Base-by-base conservation (phyloP, 2,888 invertebrate genomes). In the Ormyrus nitidulus region DNA sequence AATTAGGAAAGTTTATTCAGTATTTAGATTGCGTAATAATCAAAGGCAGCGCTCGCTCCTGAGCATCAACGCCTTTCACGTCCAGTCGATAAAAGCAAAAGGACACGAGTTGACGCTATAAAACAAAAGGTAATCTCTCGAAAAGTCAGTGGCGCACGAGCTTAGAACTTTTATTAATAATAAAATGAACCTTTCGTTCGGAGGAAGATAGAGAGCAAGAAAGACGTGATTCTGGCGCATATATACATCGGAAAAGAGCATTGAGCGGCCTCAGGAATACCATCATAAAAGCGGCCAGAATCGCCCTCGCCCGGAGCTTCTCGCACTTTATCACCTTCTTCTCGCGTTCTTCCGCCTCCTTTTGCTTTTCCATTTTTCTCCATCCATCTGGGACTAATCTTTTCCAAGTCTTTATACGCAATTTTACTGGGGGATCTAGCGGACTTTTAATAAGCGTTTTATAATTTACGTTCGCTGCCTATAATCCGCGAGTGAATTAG, bases 251-350 rank as follows among this genome's bases (percentile, higher is more conserved):
- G 54, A 11, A 44, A 9, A n/a, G 69, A 62, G 19, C 13, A 9
- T 34, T 34, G 70, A 53, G 58, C 49, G 34, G 34, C 62, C 44
- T 51, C 54, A 49, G 56, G 64, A 72, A 77, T 80, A 80, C 77
- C 71, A 77, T 80, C 3, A 68, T 75, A 80, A 80, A 79, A 80
- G 76, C 61, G 44, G 13, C 46, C 61, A 70, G 71, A 79, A 71
- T 76, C 61, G 66, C 66, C 76, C 56, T 62, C 71, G 65, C 62
- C 65, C 68, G 54, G 46, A 51, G 53, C 53, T 49, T 59, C 66
- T 34, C 49, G 48, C 70, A 79, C 75, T 77, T 77, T 77, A 77
- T 80, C 77, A 77, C 68, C 56, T 19, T 74, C 56, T 66, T 59
- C 62, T 68, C 73, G 61, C 69, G 72, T 77, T 82, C 75, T 76